phyloP scores from a whole-genome alignment of 2,113 vertebrate species.

The Leucoraja erinaceus region DNA sequence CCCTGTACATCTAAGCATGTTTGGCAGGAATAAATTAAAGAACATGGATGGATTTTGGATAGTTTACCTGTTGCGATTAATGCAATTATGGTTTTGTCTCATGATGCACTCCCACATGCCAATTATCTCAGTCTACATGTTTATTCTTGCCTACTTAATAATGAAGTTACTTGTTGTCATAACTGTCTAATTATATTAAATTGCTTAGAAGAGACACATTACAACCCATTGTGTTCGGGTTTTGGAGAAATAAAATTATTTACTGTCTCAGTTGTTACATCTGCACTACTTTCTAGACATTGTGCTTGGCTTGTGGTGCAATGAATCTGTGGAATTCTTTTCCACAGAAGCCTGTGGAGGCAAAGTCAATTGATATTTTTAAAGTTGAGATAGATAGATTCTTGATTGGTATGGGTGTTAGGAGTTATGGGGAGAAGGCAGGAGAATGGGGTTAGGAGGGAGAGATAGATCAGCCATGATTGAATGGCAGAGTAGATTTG shows the following conservation, averaged over 20 bases:
- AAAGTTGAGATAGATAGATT: too few species aligned
- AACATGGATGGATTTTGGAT: background rate
- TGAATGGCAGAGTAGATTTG: too few species aligned
- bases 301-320: background rate
- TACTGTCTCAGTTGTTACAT: background rate
- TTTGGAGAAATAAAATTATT: background rate
- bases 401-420: too few species aligned
- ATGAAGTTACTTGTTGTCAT: background rate
- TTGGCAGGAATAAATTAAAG: background rate
- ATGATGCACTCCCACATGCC: background rate
- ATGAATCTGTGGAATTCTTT: background rate
- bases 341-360: too few species aligned
- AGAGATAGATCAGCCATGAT: too few species aligned
- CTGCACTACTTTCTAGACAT: background rate
- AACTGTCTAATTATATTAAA: conserved; percentile 3
- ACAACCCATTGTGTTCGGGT: background rate
- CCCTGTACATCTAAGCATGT: too few species aligned
- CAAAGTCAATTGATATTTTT: too few species aligned
- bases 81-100: background rate
- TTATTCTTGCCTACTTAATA: background rate
- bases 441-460: too few species aligned
- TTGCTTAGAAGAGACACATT: background rate
- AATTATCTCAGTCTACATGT: background rate
- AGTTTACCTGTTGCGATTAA: background rate
- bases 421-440: too few species aligned